Base-by-base conservation (phyloP, 1,140 invertebrate species). In the Dryas iulia region DNA sequence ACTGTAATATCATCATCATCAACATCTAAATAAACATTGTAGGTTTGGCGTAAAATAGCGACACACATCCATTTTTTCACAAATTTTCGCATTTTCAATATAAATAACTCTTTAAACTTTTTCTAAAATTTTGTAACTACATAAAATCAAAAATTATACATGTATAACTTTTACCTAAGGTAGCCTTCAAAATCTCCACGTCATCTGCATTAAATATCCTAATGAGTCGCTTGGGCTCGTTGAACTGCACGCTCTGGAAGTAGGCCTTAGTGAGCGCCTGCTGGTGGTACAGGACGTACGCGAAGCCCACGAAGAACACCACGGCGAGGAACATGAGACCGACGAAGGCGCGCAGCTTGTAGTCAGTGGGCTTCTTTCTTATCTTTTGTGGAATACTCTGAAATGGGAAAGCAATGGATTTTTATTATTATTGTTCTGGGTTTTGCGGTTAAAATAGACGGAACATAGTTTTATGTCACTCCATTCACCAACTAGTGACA, bases 241-340 rank as follows among this genome's bases (percentile, higher is more conserved):
- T 97, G 89, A 98, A 97, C 79, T 96, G 95, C 39, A 97, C 95
- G 79, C 94, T 95, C 33, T 97, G 94, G 81, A 97, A 97, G 86
- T 97, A 97, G 0, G 96, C 95, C 78, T 95, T 94, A 72, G 97
- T 95, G 3, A 96, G 85, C 1, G 97, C 94, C 79, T 97, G 95
- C 78, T 96, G 96, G 59, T 96, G 94, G 80, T 97, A 97, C 35
- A 96, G 94, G 6, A 96, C 93, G 72, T 97, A 96, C 0, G 97
- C 96, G 76, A 97, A 96, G 3, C 95, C 95, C 5, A 97, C 94
- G 74, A 97, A 93, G 78, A 97, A 96, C 1, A 96, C 94, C 5
- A 97, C 95, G 14, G 94, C 94, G 0, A 97, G 93, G 79, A 97
- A 97, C 66, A 97, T 93, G 54, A 97, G 93, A 0, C 94, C 94